Evolutionary conservation across 2,797 vertebrate genomes (phyloP).

Genomic region (Melanotaenia boesemani): DNA sequence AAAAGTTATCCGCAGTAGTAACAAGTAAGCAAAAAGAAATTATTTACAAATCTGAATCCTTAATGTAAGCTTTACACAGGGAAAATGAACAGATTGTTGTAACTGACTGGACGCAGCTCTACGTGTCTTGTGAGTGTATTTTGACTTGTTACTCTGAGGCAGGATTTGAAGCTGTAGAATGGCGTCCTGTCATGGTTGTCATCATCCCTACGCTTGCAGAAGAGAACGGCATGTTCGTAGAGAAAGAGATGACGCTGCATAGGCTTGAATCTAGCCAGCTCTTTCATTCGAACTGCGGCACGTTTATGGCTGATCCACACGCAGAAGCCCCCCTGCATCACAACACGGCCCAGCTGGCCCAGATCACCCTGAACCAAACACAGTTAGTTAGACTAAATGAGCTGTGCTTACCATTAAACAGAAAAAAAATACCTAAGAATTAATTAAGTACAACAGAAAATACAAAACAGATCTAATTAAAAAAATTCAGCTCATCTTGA

Average conservation of each 20-base stretch:
- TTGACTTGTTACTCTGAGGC: slow-evolving; percentile 87
- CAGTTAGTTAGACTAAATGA: not conserved
- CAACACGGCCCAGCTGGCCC: slow-evolving; percentile 90
- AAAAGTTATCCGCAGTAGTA: not conserved
- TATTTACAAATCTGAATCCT: not conserved
- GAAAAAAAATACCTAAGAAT: not conserved
- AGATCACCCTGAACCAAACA: slow-evolving; percentile 87
- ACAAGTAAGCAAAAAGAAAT: not conserved
- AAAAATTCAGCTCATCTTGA: not conserved
- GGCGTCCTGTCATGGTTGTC: slow-evolving; percentile 88
- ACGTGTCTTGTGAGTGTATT: not conserved
- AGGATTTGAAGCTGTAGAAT: slow-evolving; percentile 97
- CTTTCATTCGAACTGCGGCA: slow-evolving; percentile 95
- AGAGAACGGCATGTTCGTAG: slow-evolving; percentile 93
- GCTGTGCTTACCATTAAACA: not conserved
- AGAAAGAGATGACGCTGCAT: slow-evolving; percentile 98
- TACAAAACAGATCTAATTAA: not conserved
- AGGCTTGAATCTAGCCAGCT: slow-evolving; percentile 96
- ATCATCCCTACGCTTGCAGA: slow-evolving; percentile 94
- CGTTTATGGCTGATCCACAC: slow-evolving; percentile 95
- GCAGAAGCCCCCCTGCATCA: slow-evolving; percentile 95
- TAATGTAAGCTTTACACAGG: not conserved
- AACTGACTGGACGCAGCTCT: not conserved
- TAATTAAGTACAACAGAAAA: not conserved
- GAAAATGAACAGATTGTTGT: not conserved